Evolutionary conservation across 1,140 invertebrate genomes (phyloP), one percentile per base, ranked within the genome.

Genomic region (Oreohelix idahoensis): DNA sequence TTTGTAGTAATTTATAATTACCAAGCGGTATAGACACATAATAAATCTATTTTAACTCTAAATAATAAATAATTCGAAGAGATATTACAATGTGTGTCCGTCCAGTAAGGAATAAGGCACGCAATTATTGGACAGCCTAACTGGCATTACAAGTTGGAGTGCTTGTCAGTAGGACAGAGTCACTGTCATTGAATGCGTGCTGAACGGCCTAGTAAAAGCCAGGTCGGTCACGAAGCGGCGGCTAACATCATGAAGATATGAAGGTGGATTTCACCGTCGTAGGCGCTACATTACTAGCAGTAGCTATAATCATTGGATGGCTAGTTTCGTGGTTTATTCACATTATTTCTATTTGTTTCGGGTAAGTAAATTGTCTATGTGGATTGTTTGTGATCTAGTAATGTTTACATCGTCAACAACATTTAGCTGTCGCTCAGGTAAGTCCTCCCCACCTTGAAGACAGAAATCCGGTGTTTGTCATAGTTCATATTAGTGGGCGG

Each of bases 181-280:
- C 53, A 58, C 53, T 58, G 53, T 58, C 53, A 58, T 23, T 23
- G 53, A 15, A n/a, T n/a, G 53, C 1, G 1, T 20, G 53, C 20
- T 58, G 4, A 58, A 23, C 10, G 53, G 26, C 53, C 23, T 58
- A 58, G 53, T 58, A 23, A 58, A 58, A 23, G 53, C 63, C 63
- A 66, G 29, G 63, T 66, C 29, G 63, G 63, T 10, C 4, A n/a
- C 4, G n/a, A 35, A 45, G 23, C 29, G 32, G 74, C 1, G 17
- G 63, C 15, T 42, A 70, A 70, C 79, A 71, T 49, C 63, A 81
- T 81, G 79, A 81, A 81, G 79, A 42, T 71, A 81, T 81, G 79
- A 71, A 5, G 45, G 63, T 70, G 11, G 79, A 81, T 35, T 71
- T 35, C 35, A 15, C 20, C 32, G 63, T 66, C 79, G 45, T 71